Conservation (phyloP, 2,888 invertebrate genomes). For the Caenorhabditis sp. region DNA sequence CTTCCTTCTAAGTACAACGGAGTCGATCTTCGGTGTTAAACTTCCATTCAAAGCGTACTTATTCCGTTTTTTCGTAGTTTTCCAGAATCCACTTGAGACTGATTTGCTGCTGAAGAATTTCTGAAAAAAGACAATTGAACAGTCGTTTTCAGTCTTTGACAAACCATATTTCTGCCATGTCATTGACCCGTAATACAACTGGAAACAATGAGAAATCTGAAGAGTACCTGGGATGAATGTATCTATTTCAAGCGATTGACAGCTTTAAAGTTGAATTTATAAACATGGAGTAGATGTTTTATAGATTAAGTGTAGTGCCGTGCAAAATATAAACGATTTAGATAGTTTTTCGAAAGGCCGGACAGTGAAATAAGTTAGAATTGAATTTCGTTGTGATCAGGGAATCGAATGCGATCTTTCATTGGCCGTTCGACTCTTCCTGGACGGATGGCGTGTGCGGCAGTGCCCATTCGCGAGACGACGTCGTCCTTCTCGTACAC, state of each 20-base stretch:
- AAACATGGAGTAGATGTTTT: not conserved
- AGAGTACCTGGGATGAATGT: slow-evolving; percentile 6
- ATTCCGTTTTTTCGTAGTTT: not conserved
- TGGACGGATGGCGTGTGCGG: slow-evolving; percentile 26
- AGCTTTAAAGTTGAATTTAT: slow-evolving; percentile 2
- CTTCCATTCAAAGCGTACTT: slow-evolving; percentile 20
- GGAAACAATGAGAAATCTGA: not conserved
- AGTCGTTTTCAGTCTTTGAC: not conserved
- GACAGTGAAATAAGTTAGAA: not conserved
- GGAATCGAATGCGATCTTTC: slow-evolving; percentile 20
- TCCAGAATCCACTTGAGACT: slow-evolving; percentile 22
- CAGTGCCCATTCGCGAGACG: slow-evolving; percentile 25
- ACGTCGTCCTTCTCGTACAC: slow-evolving; percentile 45
- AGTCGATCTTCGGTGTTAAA: slow-evolving; percentile 13
- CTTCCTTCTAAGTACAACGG: slow-evolving; percentile 15
- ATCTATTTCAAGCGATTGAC: slow-evolving; percentile 26
- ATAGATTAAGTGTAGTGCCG: too few relatives aligned
- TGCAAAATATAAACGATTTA: not conserved
- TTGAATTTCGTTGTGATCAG: too few relatives aligned
- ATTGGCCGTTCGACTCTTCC: slow-evolving; percentile 27
- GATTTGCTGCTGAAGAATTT: slow-evolving; percentile 35
- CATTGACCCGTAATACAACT: slow-evolving; percentile 20
- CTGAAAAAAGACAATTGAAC: slow-evolving; percentile 4
- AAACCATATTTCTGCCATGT: not conserved
- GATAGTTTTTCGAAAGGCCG: not conserved